Base-by-base conservation (phyloP, 2,113 vertebrate genomes). In the Myrmophylax atrothorax region DNA sequence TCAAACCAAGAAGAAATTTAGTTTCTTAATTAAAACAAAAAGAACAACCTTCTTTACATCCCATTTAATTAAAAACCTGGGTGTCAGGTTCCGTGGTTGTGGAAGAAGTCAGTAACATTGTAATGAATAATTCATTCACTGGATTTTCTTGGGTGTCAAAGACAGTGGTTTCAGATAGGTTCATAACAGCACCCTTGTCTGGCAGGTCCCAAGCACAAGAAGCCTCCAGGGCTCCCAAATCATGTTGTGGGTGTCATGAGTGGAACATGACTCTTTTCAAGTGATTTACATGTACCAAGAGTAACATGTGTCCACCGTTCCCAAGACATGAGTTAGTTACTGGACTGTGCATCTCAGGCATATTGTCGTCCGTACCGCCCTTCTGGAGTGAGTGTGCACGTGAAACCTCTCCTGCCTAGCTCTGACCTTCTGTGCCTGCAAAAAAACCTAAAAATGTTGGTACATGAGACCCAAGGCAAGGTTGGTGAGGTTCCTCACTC, bases 61-160 rank as follows among this genome's bases (percentile, higher is more conserved):
- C 18, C 47, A n/a, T 89, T 87, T 68, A 89, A 90, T 91, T 93
- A 90, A 96, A 96, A 70, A 10, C 14, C 12, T 67, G 72, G 38
- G 55, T 91, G 47, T 95, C 66, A 78, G 35, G 47, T 92, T 95
- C 73, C 67, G 29, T 86, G 83, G 35, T 84, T 87, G 55, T 81
- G 35, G 59, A 70, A 89, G 35, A 84, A 70, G 33, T 62, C 4
- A 1, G 58, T 63, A 84, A 90, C 33, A 35, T 38, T 74, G 35
- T 55, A 49, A 84, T 78, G 91, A 84, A 81, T 88, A 74, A 74
- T 96, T 77, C 6, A 77, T 67, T 77, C 59, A 9, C 29, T 37
- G 7, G 69, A 29, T 83, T 93, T 90, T 90, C 49, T 53, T 83
- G 40, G 52, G 78, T 85, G 40, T 42, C 56, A 60, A 96, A 85